Base-by-base conservation (phyloP, 2,113 vertebrate genomes). In the Daphoenositta chrysoptera region DNA sequence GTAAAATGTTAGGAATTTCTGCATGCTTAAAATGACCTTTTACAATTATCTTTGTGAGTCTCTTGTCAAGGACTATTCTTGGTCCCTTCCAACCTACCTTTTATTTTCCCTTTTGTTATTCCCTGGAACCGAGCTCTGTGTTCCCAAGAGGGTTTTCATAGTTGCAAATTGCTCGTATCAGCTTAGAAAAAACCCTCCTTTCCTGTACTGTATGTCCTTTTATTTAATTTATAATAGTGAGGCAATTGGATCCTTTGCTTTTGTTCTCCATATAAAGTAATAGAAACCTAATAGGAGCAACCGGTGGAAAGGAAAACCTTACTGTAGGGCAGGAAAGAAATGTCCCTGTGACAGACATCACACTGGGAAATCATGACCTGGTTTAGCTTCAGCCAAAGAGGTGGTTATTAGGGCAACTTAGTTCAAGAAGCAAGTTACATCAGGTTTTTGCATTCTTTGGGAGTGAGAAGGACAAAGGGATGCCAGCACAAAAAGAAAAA, bases 231-330 rank as follows among this genome's bases (percentile, higher is more conserved):
- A 75, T 51, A 89, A 60, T 66, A 65, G 45, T 21, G 71, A 95
- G 24, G 93, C 48, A 94, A 95, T 22, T 63, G 66, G 85, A 97
- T 96, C 81, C 68, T 81, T 84, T 58, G 42, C 56, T 81, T 93
- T 97, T 96, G 75, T 93, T 95, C 89, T 94, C 75, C 48, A 24
- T 70, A 63, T 60, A 57, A 95, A 96, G 53, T 79, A 95, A 71
- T 56, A 91, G 94, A 96, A 96, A 95, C 60, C 26, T 76, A 83
- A 96, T 64, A 95, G 86, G 47, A 84, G 45, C 83, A 92, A 79
- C 40, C 0, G 0, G 48, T 81, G 39, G 70, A 94, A 96, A 92
- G 39, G 37, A 88, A 95, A 96, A 77, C 70, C 48, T 85, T 79
- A 83, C 48, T 69, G 56, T 21, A 87, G 48, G 53, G 57, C 39